phyloP scores from a whole-genome alignment of 1,140 invertebrate genomes.

The Latrodectus geometricus region DNA sequence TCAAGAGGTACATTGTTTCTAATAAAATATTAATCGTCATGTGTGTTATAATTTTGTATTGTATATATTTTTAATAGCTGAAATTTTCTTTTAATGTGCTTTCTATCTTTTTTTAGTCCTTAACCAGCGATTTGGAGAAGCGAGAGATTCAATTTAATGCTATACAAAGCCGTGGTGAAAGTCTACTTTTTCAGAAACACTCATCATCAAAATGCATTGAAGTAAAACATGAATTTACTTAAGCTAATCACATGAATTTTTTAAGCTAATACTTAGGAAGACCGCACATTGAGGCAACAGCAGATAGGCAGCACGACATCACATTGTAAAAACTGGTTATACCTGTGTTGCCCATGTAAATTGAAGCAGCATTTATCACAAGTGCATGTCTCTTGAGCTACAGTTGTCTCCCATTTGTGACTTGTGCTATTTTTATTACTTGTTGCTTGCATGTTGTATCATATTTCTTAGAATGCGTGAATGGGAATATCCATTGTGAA shows the following conservation, averaged over 20 bases:
- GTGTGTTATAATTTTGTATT: background rate
- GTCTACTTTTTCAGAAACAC: conserved; percentile 93
- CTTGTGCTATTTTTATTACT: too few relatives aligned
- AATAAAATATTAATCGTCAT: background rate
- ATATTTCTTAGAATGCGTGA: too few relatives aligned
- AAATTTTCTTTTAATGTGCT: background rate
- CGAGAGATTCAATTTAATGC: conserved; percentile 95
- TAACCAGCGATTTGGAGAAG: conserved; percentile 95
- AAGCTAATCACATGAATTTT: background rate
- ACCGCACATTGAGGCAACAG: too few relatives aligned
- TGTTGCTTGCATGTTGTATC: too few relatives aligned
- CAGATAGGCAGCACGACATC: too few relatives aligned
- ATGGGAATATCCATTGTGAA: too few relatives aligned
- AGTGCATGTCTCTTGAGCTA: too few relatives aligned
- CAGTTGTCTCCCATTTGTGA: too few relatives aligned
- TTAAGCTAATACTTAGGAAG: too few relatives aligned
- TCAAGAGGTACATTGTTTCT: conserved; percentile 71
- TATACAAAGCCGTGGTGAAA: conserved; percentile 94
- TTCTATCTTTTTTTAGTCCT: conserved; percentile 76
- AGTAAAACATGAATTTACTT: conserved; percentile 65
- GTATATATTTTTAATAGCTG: background rate
- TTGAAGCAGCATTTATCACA: too few relatives aligned
- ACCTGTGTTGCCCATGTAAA: background rate
- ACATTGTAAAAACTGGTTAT: background rate
- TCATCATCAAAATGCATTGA: conserved; percentile 95